Evolutionary conservation across 2,113 vertebrate species (phyloP), one percentile per base, ranked within the genome.

Genomic region (Mustela lutreola): DNA sequence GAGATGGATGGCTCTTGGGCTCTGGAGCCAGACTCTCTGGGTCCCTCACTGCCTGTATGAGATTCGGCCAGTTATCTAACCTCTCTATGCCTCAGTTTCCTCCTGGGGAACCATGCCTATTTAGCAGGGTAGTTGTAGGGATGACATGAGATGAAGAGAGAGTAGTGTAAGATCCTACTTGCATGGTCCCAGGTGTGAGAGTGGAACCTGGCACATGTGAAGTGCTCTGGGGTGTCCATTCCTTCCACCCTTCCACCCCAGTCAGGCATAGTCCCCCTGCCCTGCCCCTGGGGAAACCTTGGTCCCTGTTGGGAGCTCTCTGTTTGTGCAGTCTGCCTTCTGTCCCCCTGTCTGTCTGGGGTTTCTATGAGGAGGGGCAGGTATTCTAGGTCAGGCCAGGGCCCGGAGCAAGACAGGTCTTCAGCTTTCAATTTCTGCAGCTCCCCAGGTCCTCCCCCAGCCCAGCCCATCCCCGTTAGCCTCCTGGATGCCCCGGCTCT

Each of bases 351-450:
- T 97, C 95, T 97, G 97, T 96, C 98, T 92, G 56, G 88, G 95
- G 96, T 97, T 98, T 98, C 98, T 98, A 24, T 10, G 97, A 98
- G 86, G 96, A 95, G 94, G 98, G 98, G 98, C 98, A 97, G 98
- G 97, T 98, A 98, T 97, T 98, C 94, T 75, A 89, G 98, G 99
- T 98, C 99, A 99, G 98, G 98, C 98, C 98, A 99, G 94, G 95
- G 98, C 99, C 98, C 95, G 96, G 21, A 98, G 99, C 98, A 93
- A 99, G 95, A 39, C 0, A 0, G 0, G 67, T 96, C 98, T 98
- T 98, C 97, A 60, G 98, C 98, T 98, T 98, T 98, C 98, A 98
- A 96, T 98, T 98, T 98, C 98, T 97, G 97, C 96, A 93, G 91
- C 62, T 76, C 98, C 97, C 95, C 97, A 97, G 95, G 97, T 97